phyloP scores from a whole-genome alignment of 2,113 vertebrate genomes.

The Coregonus clupeaformis region DNA sequence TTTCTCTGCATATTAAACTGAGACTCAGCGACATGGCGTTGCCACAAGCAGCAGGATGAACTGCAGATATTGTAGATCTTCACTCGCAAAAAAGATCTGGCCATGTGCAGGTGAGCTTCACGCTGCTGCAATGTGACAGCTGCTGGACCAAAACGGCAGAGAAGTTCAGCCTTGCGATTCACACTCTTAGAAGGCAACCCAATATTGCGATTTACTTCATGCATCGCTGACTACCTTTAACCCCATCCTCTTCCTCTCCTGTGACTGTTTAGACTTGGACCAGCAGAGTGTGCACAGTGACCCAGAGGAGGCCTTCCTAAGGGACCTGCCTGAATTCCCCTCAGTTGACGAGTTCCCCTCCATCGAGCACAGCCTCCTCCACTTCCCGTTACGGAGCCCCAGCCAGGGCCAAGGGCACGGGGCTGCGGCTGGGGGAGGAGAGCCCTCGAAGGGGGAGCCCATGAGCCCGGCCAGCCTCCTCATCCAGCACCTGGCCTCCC shows the following conservation, averaged over 20 bases:
- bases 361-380: conserved; percentile 73
- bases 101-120: no score
- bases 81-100: no score
- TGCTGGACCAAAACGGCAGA: no score
- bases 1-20: no score
- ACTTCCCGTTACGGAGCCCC: conserved; percentile 53
- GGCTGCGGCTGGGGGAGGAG: background rate
- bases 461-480: conserved; percentile 77
- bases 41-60: no score
- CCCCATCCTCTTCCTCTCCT: background rate
- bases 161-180: no score
- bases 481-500: conserved; percentile 86
- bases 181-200: no score
- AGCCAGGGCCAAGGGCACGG: conserved; percentile 12
- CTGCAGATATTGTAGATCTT: no score
- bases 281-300: conserved; percentile 90
- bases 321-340: conserved; percentile 85
- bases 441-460: conserved; percentile 36
- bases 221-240: no score
- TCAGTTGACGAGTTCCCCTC: conserved; percentile 79
- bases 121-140: no score
- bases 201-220: no score
- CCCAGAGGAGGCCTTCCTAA: conserved; percentile 85
- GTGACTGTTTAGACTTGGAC: conserved; percentile 82
- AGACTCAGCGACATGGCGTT: no score